Conservation (phyloP, 2,888 invertebrate genomes). For the Sinohyriopsis cumingii region DNA sequence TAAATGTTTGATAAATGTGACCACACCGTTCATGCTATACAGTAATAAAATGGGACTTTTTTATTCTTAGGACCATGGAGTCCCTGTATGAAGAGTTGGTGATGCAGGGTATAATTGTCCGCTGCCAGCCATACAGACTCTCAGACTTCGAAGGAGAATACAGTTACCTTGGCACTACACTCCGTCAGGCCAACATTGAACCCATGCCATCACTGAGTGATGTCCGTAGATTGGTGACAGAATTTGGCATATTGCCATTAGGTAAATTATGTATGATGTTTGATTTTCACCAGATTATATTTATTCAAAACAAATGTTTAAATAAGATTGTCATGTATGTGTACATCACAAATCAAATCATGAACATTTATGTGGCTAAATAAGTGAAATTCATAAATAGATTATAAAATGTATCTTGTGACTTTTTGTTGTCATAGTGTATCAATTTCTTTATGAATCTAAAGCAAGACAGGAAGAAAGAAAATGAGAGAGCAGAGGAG, state of each 20-base stretch:
- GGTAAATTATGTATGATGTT: conserved; percentile 74
- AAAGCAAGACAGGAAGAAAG: too few relatives aligned
- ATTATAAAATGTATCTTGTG: too few relatives aligned
- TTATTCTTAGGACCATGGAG: conserved; percentile 67
- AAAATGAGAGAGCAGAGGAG: too few relatives aligned
- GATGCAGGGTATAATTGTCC: conserved; percentile 89
- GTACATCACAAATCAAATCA: background rate
- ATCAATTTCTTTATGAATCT: too few relatives aligned
- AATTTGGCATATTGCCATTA: conserved; percentile 91
- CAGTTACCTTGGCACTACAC: conserved; percentile 71
- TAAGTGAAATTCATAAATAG: too few relatives aligned
- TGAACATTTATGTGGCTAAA: too few relatives aligned
- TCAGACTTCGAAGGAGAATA: conserved; percentile 87
- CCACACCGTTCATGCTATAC: too few relatives aligned
- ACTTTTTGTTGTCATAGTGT: too few relatives aligned
- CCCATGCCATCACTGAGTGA: conserved; percentile 83
- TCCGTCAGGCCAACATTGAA: conserved; percentile 74
- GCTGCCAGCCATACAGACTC: conserved; percentile 81
- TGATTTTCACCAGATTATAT: background rate
- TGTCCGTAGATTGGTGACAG: conserved; percentile 86
- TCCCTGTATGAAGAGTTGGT: conserved; percentile 94
- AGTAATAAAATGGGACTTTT: background rate
- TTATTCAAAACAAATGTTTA: background rate
- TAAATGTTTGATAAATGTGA: too few relatives aligned
- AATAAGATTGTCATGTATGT: background rate